Evolutionary conservation across 2,888 invertebrate species (phyloP), one percentile per base, ranked within the genome.

Genomic region (Sarcophaga rosellei): DNA sequence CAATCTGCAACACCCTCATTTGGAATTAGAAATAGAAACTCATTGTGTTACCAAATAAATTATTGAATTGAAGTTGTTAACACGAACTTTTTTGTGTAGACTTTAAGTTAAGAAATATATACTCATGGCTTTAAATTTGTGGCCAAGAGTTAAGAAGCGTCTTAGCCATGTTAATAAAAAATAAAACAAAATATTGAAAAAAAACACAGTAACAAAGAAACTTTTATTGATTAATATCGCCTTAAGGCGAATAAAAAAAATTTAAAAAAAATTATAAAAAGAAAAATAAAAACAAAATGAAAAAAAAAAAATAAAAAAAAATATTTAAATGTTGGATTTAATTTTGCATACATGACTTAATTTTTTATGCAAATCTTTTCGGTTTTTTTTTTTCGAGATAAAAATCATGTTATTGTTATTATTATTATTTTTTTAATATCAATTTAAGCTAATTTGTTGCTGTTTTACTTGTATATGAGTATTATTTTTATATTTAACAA

Each of bases 341-440:
- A 53, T 72, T 77, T 75, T 81, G 44, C 77, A 70, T 70, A 74
- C 74, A 83, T 80, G 73, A 82, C 76, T 59, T 15, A 21, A 44
- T 62, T 81, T 81, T 62, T 44, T 78, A 69, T 86, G 86, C 84
- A 86, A 86, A 84, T 84, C 70, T 69, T 63, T 62, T 45, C 12
- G 5, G 17, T 45, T 21, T 69, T 62, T 57, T 17, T 15, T 44
- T 45, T 21, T 20, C 6, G 6, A 62, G 86, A 86, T 86, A 78
- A 86, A 69, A 66, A 84, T 84, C 84, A 70, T 73, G 72, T 77
- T 44, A 63, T 25, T 70, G 25, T 57, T 69, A 20, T 59, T 44
- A 75, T 65, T 72, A 53, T 63, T 78, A 15, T 74, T 79, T 23
- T 79, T 63, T 79, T 69, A 44, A 35, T 66, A 66, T 21, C 10